Percentiles rank a stretch among this genome's conserved stretches.
Evolutionary conservation across 2,797 vertebrate genomes (phyloP).

Genomic region (Luscinia luscinia): DNA sequence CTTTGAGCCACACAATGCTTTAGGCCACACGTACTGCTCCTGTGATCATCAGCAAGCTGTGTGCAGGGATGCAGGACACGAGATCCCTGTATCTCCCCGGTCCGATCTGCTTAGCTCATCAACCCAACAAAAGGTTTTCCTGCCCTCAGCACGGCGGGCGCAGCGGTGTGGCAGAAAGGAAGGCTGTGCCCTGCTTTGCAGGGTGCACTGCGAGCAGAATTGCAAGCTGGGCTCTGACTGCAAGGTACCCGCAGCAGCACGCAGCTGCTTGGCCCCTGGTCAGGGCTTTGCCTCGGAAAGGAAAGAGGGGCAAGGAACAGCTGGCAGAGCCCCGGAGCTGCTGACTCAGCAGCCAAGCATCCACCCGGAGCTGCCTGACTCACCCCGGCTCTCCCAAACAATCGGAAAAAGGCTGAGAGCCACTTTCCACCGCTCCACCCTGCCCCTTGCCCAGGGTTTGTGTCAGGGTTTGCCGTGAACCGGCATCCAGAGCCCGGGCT

Average conservation of each 20-base stretch:
- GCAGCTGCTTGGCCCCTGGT: background rate
- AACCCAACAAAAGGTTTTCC: slow-evolving; percentile 14
- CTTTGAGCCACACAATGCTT: background rate
- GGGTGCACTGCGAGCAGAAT: background rate
- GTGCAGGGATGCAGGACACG: background rate
- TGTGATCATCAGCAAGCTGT: background rate
- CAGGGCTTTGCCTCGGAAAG: background rate
- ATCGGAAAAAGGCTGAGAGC: background rate
- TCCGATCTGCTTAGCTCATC: slow-evolving; percentile 30
- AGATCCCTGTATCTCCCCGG: background rate
- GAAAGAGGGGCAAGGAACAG: background rate
- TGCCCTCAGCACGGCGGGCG: slow-evolving; percentile 58
- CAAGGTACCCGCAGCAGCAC: background rate
- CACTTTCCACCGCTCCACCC: background rate
- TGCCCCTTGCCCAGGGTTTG: background rate
- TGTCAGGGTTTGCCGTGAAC: background rate
- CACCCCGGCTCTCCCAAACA: background rate
- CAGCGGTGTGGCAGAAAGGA: slow-evolving; percentile 31
- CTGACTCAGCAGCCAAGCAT: slow-evolving; percentile 29
- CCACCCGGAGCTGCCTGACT: background rate
- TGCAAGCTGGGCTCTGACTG: background rate
- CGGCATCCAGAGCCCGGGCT: background rate
- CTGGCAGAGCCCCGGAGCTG: background rate
- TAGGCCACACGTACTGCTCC: background rate
- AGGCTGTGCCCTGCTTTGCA: slow-evolving; percentile 1